A percentile compares a stretch with the other conserved stretches of the same genome.
phyloP scores from a whole-genome alignment of 2,797 vertebrate species.

The Heterohyrax brucei region DNA sequence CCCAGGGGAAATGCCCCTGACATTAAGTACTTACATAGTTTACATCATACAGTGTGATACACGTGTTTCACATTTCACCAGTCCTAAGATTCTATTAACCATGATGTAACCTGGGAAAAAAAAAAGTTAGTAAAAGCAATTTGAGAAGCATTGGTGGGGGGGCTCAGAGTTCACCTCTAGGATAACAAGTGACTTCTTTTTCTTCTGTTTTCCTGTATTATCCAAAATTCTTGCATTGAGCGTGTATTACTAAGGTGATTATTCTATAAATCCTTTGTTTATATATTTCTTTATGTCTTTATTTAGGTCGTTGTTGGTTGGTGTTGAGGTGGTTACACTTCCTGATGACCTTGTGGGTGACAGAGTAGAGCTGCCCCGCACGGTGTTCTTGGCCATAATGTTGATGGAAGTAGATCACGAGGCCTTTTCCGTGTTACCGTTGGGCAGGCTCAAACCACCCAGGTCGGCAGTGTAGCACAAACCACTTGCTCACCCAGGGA shows the following conservation, averaged over 20 bases:
- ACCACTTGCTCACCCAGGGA: too few relatives aligned
- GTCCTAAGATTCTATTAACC: conserved; percentile 27
- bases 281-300: not conserved
- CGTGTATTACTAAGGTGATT: conserved; percentile 50
- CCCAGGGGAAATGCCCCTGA: conserved; percentile 24
- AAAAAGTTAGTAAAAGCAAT: not conserved
- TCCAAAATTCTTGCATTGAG: conserved; percentile 33
- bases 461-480: too few relatives aligned
- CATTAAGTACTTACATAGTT: not conserved
- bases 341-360: too few relatives aligned
- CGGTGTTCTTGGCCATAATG: too few relatives aligned
- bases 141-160: conserved; percentile 32
- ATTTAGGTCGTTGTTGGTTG: not conserved
- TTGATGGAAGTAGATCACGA: too few relatives aligned
- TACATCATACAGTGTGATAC: not conserved
- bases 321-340: too few relatives aligned
- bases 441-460: too few relatives aligned
- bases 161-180: conserved; percentile 52
- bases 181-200: not conserved
- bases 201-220: conserved; percentile 48
- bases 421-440: too few relatives aligned
- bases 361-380: too few relatives aligned
- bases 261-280: conserved; percentile 10
- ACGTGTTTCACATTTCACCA: not conserved
- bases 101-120: conserved; percentile 8